Evolutionary conservation across 1,140 invertebrate species (phyloP).

Genomic region (Neuroterus valhalla): DNA sequence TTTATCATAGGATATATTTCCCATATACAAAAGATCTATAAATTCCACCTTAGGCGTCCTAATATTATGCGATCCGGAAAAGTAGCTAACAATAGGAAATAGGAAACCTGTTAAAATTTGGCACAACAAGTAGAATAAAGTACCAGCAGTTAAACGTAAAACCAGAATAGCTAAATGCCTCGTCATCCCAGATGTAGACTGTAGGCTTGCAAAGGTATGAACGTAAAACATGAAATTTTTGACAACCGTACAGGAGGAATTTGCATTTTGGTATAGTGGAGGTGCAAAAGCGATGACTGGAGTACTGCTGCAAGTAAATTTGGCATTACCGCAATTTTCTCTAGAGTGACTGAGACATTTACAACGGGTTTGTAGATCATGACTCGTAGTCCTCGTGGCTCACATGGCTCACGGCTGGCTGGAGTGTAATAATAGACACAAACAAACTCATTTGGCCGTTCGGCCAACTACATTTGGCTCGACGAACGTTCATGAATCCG

Average conservation of each 20-base stretch:
- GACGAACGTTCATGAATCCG: constrained; percentile 61
- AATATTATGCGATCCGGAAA: too few relatives aligned
- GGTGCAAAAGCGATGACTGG: constrained; percentile 5
- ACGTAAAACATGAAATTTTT: background rate
- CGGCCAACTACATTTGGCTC: constrained; percentile 71
- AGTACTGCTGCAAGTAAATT: constrained; percentile 16
- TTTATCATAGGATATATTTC: too few relatives aligned
- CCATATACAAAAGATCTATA: too few relatives aligned
- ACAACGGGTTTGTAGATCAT: constrained; percentile 47
- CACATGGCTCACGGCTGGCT: constrained; percentile 58
- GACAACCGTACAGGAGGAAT: background rate
- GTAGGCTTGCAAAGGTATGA: background rate
- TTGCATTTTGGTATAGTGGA: constrained; percentile 10
- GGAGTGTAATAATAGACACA: constrained; percentile 71
- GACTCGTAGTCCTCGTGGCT: constrained; percentile 45
- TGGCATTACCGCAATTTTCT: constrained; percentile 23
- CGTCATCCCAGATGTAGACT: background rate
- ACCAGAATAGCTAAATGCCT: too few relatives aligned
- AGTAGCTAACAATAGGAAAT: too few relatives aligned
- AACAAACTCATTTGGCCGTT: constrained; percentile 68
- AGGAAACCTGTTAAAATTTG: too few relatives aligned
- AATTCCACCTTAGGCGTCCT: too few relatives aligned
- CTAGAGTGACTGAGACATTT: constrained; percentile 27
- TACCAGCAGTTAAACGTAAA: too few relatives aligned
- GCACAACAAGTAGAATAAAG: too few relatives aligned